Base-by-base conservation (phyloP, 2,888 invertebrate genomes). In the Tromatobia lineatoria region DNA sequence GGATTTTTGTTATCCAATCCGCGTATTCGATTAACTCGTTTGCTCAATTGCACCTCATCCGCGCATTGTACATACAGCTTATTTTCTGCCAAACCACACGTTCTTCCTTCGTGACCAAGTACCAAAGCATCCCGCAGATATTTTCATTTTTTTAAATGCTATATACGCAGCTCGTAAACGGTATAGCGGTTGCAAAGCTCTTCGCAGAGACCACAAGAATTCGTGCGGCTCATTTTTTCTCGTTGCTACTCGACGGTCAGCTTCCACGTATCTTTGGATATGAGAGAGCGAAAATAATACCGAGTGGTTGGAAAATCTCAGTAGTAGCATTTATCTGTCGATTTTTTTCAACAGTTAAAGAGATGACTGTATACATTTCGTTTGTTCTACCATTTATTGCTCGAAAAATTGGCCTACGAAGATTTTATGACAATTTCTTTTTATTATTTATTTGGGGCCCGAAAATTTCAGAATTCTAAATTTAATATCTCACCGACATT, bases 181-280 rank as follows among this genome's bases (percentile, higher is more conserved):
- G 45, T 11, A 42, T 25, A 54, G 29, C 34, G 59, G 47, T 69
- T 69, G 57, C 29, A 45, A 47, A 57, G 2, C 25, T 0, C n/a
- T 45, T 47, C 18, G 57, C 45, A n/a, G 18, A 50, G 59, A 78
- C 78, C 78, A 15, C 78, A 78, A 59, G 61, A 78, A 78, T 78
- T 70, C 70, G 50, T n/a, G 70, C 70, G 11, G 59, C 69, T 78
- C 7, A 59, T 61, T 50, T 34, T 15, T 38, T 18, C 20, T 57
- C 18, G 45, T 42, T 38, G 15, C 20, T 13, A 20, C 20, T 54
- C 45, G n/a, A 25, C 20, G 59, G 15, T 13, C 15, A 13, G 59
- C 3, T 29, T 59, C 59, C 15, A 13, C 18, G n/a, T 50, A 4
- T n/a, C n/a, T 3, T 50, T n/a, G n/a, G 4, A 45, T 15, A 15